Evolutionary conservation across 2,888 invertebrate genomes (phyloP), one percentile per base, ranked within the genome.

Genomic region (Callyntrura guangdongensis): DNA sequence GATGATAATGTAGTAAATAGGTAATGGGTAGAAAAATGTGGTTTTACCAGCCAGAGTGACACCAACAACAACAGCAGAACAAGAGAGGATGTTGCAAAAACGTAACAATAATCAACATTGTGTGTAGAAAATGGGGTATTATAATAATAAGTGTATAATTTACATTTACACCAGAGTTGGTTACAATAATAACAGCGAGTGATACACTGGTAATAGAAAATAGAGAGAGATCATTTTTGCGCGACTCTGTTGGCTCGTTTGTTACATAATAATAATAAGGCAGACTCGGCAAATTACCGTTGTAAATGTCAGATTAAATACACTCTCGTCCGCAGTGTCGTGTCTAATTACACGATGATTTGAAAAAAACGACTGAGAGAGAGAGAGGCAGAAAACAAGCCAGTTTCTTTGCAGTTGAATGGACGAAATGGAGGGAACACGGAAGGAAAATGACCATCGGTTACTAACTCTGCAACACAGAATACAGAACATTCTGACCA

Each of bases 261-360:
- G 45, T 86, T 72, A 86, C 49, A 67, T 81, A 79, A 82, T 69
- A 72, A 56, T 22, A 82, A 72, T 45, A 72, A 47, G 11, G 59
- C 17, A 27, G 49, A 59, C 36, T 36, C 36, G 36, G 82, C 56
- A 88, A 81, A 82, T 88, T 88, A 82, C 82, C 88, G 88, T 88
- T 81, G 88, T 88, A 88, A 88, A 88, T 82, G 88, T 88, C 88
- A 88, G 59, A 82, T 81, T 88, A 88, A 88, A 88, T 88, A 88
- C 36, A 82, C 69, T 56, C 45, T 88, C 22, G 27, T 27, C 45
- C 36, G 36, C 36, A 36, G 36, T 36, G 36, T 86, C 20, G 17
- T 59, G 81, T 69, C 81, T 88, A 88, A 88, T 88, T 88, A 82
- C 88, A 59, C 36, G 36, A 82, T 88, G 81, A 88, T 88, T 88